These are phyloP conservation scores for Solea solea DNA, from an alignment of 2,113 vertebrate genomes.

Conservation along the genomic window DNA sequence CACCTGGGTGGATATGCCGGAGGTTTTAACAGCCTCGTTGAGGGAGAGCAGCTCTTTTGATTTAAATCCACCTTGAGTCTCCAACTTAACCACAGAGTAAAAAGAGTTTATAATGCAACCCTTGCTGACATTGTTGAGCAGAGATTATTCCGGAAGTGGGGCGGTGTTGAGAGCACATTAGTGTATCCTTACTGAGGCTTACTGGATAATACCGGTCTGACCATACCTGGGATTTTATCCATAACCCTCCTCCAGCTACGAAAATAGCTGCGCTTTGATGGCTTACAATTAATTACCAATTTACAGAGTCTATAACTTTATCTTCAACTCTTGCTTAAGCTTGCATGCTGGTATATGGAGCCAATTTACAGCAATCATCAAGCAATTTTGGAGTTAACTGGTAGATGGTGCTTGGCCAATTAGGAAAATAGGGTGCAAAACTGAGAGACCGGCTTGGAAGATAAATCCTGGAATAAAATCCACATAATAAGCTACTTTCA, in stretches of 20 bases:
- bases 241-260: slow-evolving; percentile 58
- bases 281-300: slow-evolving; percentile 76
- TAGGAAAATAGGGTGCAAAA: slow-evolving; percentile 46
- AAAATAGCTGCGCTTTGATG: slow-evolving; percentile 75
- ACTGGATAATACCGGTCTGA: slow-evolving; percentile 65
- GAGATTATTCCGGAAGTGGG: slow-evolving; percentile 66
- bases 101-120: slow-evolving; percentile 63
- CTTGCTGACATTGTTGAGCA: slow-evolving; percentile 61
- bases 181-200: slow-evolving; percentile 60
- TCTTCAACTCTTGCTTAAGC: slow-evolving; percentile 66
- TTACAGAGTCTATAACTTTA: slow-evolving; percentile 67
- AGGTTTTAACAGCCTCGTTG: slow-evolving; percentile 51
- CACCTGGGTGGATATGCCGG: slow-evolving; percentile 68
- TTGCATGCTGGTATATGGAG: slow-evolving; percentile 39
- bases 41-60: slow-evolving; percentile 75
- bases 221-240: slow-evolving; percentile 69
- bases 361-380: slow-evolving; percentile 62
- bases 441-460: slow-evolving; percentile 24
- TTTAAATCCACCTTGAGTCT: slow-evolving; percentile 79
- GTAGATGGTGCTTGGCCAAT: slow-evolving; percentile 61
- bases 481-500: slow-evolving; percentile 63
- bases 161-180: slow-evolving; percentile 53
- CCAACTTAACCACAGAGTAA: slow-evolving; percentile 70
- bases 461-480: slow-evolving; percentile 64
- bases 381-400: slow-evolving; percentile 61